Evolutionary conservation across 2,888 invertebrate genomes (phyloP), one percentile per base, ranked within the genome.

Genomic region (Harmothoe impar): DNA sequence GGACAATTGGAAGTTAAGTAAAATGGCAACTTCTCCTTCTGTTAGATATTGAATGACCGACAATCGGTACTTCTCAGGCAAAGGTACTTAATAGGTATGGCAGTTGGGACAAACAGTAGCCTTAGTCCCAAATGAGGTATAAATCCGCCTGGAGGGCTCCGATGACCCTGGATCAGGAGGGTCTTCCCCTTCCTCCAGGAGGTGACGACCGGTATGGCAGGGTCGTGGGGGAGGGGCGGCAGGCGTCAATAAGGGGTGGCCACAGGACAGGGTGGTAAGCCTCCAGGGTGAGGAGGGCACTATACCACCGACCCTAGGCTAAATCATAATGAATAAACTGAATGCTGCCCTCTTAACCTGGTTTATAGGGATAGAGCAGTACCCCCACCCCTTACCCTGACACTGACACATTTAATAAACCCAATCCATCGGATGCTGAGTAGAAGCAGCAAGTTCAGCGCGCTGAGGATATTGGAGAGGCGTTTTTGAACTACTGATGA

Each of bases 61-160:
- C n/a, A n/a, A n/a, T n/a, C n/a, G n/a, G n/a, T n/a, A n/a, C n/a
- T n/a, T n/a, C n/a, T n/a, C n/a, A n/a, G n/a, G n/a, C n/a, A n/a
- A n/a, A n/a, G n/a, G 43, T 43, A 43, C 43, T 10, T 43, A 43
- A 43, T 43, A 43, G 43, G 43, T 3, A 43, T 43, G 43, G 43
- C 43, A 43, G 43, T 43, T 43, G 10, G 43, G 43, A 43, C 43
- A 43, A 43, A 43, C 10, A 10, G 43, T 43, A 43, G 43, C 43
- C 43, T 43, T 43, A 43, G 43, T 43, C 43, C 43, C 10, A 43
- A 43, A 43, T 43, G 43, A 43, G 43, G 43, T 43, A 29, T 72
- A 72, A 72, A 72, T 72, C 72, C 29, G 72, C 72, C 72, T 29
- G 25, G 72, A 72, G 84, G 84, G 29, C 84, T 0, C n/a, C 5